Conservation (phyloP, 2,888 invertebrate species). For the Ferdinandea cuprea region DNA sequence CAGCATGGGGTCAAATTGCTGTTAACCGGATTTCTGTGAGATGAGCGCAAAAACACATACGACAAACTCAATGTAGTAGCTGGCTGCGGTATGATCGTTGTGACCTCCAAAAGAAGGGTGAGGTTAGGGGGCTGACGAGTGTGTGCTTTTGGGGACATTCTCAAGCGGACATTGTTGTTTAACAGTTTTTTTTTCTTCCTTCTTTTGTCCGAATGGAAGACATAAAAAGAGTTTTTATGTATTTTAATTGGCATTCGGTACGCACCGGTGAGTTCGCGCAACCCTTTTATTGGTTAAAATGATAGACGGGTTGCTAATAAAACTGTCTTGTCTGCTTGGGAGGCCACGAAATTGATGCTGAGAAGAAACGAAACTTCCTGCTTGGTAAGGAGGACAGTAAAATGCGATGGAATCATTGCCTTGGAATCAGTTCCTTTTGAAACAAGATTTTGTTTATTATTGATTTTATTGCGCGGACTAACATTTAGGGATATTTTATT, state of each 20-base stretch:
- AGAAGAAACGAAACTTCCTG: constrained; percentile 54
- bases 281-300: constrained; percentile 63
- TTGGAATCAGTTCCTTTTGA: constrained; percentile 25
- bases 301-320: constrained; percentile 57
- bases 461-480: constrained; percentile 54
- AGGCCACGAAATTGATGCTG: constrained; percentile 8
- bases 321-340: constrained; percentile 40
- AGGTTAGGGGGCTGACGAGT: constrained; percentile 14
- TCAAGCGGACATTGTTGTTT: constrained; percentile 11
- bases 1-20: constrained; percentile 66
- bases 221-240: constrained; percentile 55
- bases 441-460: constrained; percentile 59
- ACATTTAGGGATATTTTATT: constrained; percentile 59
- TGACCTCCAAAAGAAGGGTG: constrained; percentile 49
- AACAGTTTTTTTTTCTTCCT: constrained; percentile 5
- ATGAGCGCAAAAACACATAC: constrained; percentile 32
- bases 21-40: constrained; percentile 36
- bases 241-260: constrained; percentile 67
- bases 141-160: constrained; percentile 25
- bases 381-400: constrained; percentile 17
- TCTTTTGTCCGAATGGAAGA: not conserved
- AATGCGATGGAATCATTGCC: too few relatives aligned
- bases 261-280: constrained; percentile 46
- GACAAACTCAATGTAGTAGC: constrained; percentile 43
- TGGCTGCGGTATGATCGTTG: constrained; percentile 9